phyloP scores from a whole-genome alignment of 2,113 vertebrate genomes.

The Lipotes vexillifer region DNA sequence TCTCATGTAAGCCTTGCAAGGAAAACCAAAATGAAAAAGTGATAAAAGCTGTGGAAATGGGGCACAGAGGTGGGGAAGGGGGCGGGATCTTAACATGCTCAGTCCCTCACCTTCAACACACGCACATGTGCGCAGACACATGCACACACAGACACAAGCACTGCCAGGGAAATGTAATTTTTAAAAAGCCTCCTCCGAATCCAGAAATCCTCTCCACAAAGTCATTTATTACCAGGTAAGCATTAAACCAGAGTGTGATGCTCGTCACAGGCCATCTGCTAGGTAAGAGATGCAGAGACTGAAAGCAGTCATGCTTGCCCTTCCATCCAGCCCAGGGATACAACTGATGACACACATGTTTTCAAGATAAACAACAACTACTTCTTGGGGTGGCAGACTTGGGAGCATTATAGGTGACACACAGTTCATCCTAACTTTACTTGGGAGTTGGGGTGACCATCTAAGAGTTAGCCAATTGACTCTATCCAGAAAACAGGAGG shows the following conservation, averaged over 20 bases:
- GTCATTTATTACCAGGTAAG: background rate
- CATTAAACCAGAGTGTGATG: background rate
- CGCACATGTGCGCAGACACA: background rate
- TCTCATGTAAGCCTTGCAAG: background rate
- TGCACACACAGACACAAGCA: accelerated
- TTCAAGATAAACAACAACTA: background rate
- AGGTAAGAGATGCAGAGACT: background rate
- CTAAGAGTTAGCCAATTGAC: background rate
- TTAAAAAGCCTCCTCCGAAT: background rate
- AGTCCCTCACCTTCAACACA: background rate
- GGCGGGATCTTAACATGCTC: background rate
- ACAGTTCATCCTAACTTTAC: background rate
- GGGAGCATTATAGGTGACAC: background rate
- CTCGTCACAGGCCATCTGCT: background rate
- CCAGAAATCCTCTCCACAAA: background rate
- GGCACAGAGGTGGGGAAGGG: background rate
- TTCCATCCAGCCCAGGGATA: background rate
- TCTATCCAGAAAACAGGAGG: background rate
- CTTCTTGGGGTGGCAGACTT: background rate
- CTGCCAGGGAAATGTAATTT: background rate
- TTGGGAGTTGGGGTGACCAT: background rate
- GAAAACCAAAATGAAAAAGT: background rate
- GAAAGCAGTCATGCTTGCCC: background rate
- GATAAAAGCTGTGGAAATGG: background rate
- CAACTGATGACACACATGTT: accelerated